Conservation (phyloP, 37 sponge, comb jelly and placozoan species). For the Beroe ovata region DNA sequence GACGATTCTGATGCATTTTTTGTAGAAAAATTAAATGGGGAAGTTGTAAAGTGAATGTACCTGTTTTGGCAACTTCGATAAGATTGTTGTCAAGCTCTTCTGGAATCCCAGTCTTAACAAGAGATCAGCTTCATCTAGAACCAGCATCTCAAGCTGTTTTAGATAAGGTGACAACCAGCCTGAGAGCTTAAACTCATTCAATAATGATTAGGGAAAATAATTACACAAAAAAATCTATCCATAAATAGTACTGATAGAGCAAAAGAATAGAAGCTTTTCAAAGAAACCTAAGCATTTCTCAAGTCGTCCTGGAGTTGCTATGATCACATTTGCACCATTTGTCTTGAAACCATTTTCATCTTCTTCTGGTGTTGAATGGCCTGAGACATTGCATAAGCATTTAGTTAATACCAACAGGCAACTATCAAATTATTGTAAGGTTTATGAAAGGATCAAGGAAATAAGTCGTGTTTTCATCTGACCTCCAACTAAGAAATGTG, state of each 20-base stretch:
- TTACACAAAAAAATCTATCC: too few relatives aligned
- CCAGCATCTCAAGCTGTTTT: constrained; percentile 77
- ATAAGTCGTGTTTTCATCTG: constrained; percentile 68
- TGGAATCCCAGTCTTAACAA: constrained; percentile 90
- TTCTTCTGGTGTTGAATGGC: constrained; percentile 28
- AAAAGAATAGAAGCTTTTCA: too few relatives aligned
- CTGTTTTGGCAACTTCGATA: constrained; percentile 51
- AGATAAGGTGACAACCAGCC: constrained; percentile 6
- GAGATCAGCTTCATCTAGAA: constrained; percentile 96
- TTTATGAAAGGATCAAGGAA: neutral
- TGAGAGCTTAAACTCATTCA: too few relatives aligned
- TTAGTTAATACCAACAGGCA: neutral
- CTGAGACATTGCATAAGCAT: too few relatives aligned
- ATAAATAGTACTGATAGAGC: too few relatives aligned
- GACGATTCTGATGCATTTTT: too few relatives aligned
- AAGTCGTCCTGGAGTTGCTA: constrained; percentile 87
- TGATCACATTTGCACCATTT: constrained; percentile 70
- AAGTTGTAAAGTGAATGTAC: too few relatives aligned
- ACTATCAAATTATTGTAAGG: neutral
- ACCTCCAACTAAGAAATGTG: constrained; percentile 79
- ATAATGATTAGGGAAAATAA: too few relatives aligned
- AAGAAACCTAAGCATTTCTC: constrained; percentile 76
- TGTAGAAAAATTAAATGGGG: too few relatives aligned
- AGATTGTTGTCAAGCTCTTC: constrained; percentile 63
- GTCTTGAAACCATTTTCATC: neutral